Evolutionary conservation across 2,888 invertebrate genomes (phyloP).

Genomic region (Protodeltote pygarga): DNA sequence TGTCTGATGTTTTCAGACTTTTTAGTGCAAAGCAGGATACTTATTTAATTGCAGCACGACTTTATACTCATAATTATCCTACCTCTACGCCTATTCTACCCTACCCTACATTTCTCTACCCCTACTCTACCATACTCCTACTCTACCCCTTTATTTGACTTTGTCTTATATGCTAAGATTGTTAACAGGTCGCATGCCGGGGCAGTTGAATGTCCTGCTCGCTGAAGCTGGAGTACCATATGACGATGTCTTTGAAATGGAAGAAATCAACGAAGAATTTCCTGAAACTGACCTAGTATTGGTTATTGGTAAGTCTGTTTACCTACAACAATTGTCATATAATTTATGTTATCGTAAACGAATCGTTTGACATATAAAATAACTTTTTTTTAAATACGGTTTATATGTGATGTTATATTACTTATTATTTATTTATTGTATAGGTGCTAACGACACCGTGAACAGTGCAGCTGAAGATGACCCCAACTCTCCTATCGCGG

Average conservation of each 20-base stretch:
- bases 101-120: no score
- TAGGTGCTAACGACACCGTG: constrained; percentile 95
- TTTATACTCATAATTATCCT: no score
- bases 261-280: constrained; percentile 96
- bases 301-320: constrained; percentile 88
- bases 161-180: constrained; percentile 1
- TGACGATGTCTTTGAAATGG: constrained; percentile 96
- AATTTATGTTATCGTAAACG: not conserved
- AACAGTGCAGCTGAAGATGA: constrained; percentile 97
- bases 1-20: no score
- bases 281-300: constrained; percentile 93
- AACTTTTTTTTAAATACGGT: not conserved
- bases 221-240: constrained; percentile 98
- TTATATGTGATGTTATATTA: not conserved
- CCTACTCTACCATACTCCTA: no score
- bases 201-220: constrained; percentile 95
- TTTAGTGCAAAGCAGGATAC: no score
- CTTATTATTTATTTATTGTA: constrained; percentile 7
- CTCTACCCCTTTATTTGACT: no score
- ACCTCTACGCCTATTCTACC: no score
- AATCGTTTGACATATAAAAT: not conserved
- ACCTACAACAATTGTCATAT: not conserved
- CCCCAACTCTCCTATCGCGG: constrained; percentile 96
- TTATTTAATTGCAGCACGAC: no score
- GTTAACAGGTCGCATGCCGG: constrained; percentile 94